Conservation (phyloP, 2,888 invertebrate genomes). For the Pristionchus fissidentatus region DNA sequence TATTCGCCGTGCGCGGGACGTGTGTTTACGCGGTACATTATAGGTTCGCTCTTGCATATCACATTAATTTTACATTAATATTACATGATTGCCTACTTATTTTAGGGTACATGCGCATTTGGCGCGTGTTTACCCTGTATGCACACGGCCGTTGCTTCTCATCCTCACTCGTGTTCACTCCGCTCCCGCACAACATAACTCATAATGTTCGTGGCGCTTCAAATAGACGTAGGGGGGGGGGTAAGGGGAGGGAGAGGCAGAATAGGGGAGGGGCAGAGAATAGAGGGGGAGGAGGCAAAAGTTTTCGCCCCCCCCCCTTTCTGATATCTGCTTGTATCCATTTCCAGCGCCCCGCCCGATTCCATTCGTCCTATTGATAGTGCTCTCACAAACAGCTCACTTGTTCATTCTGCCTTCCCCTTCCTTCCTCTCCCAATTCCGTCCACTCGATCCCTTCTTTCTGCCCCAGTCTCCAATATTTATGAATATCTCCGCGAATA, state of each 20-base stretch:
- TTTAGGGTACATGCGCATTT: too few species aligned
- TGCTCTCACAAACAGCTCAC: slow-evolving; percentile 1
- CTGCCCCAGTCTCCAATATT: not conserved
- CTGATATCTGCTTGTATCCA: slow-evolving; percentile 34
- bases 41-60: not conserved
- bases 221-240: slow-evolving; percentile 36
- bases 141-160: not conserved
- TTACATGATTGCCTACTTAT: too few species aligned
- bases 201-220: slow-evolving; percentile 34
- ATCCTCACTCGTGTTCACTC: not conserved
- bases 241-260: not conserved
- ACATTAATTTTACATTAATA: too few species aligned
- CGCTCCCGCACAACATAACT: slow-evolving; percentile 26
- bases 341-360: not conserved
- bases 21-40: too few species aligned
- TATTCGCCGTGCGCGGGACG: too few species aligned
- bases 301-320: slow-evolving; percentile 34
- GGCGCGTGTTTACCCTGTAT: too few species aligned
- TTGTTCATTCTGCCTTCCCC: too few species aligned
- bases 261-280: not conserved
- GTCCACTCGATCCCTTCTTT: not conserved
- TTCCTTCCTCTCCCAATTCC: not conserved
- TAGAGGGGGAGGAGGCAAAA: not conserved
- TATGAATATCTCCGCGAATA: slow-evolving; percentile 31
- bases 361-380: slow-evolving; percentile 32